Evolutionary conservation across 2,113 vertebrate genomes (phyloP).

Genomic region (Oncorhynchus mykiss): DNA sequence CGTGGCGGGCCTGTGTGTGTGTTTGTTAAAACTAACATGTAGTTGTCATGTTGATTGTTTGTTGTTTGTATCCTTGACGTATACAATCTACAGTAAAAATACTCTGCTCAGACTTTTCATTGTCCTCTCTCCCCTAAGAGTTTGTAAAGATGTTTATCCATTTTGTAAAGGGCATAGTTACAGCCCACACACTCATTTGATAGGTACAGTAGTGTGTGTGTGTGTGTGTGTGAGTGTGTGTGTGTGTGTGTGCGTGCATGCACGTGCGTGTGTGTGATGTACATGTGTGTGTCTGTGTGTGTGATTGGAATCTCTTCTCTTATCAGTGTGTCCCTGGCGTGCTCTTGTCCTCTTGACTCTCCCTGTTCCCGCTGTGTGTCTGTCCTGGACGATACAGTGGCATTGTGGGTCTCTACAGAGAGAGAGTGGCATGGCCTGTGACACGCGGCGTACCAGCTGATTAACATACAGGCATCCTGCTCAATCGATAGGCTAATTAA

Average conservation of each 20-base stretch:
- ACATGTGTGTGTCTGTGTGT: background rate
- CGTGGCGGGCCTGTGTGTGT: background rate
- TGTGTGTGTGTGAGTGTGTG: background rate
- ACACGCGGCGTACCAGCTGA: background rate
- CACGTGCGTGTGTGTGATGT: background rate
- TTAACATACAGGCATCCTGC: conserved; percentile 48
- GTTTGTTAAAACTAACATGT: too few species aligned
- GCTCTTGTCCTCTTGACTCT: conserved; percentile 23
- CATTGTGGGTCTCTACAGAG: background rate
- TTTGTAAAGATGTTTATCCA: too few species aligned
- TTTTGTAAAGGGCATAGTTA: too few species aligned
- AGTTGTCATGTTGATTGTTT: too few species aligned
- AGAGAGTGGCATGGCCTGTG: background rate
- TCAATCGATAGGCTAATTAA: conserved; percentile 64
- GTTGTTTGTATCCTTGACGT: too few species aligned
- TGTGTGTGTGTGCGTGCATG: background rate
- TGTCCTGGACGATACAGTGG: background rate
- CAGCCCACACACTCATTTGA: too few species aligned
- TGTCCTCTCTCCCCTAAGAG: too few species aligned
- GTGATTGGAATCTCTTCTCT: background rate
- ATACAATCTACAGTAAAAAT: too few species aligned
- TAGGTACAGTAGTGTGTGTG: background rate
- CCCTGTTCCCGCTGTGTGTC: conserved; percentile 17
- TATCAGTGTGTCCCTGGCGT: conserved; percentile 29
- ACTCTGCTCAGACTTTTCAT: too few species aligned